Evolutionary conservation across 1,140 invertebrate species (phyloP).

Genomic region (Lithobius niger): DNA sequence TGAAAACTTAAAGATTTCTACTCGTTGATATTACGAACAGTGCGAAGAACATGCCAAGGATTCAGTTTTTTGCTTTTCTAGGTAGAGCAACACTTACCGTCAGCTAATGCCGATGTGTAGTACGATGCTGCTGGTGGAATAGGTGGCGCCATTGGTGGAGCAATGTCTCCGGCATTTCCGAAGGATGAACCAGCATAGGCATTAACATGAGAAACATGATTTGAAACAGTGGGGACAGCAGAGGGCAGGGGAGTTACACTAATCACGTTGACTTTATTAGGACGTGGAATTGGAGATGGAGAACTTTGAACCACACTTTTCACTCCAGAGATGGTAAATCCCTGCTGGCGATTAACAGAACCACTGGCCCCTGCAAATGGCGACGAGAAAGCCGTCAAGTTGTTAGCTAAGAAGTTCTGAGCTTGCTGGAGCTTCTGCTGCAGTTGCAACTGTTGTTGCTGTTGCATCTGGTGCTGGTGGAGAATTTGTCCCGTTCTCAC

Average conservation of each 20-base stretch:
- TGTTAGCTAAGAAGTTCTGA: no score
- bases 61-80: neutral
- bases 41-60: no score
- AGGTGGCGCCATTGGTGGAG: neutral
- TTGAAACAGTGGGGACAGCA: neutral
- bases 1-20: neutral
- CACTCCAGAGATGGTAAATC: neutral
- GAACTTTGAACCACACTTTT: neutral
- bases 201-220: neutral
- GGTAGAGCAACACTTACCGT: neutral
- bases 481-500: no score
- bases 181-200: neutral
- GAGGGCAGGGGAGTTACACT: neutral
- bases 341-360: neutral
- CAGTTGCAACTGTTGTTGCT: no score
- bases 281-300: neutral
- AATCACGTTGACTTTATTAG: neutral
- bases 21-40: no score
- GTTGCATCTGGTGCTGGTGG: no score
- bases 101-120: slow-evolving; percentile 5
- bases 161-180: neutral
- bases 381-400: neutral
- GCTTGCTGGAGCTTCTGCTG: no score
- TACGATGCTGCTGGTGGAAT: neutral
- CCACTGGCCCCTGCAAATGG: neutral